Percentiles rank a stretch among this genome's conserved stretches.
phyloP scores from a whole-genome alignment of 2,797 vertebrate genomes.

The Taeniopygia guttata region DNA sequence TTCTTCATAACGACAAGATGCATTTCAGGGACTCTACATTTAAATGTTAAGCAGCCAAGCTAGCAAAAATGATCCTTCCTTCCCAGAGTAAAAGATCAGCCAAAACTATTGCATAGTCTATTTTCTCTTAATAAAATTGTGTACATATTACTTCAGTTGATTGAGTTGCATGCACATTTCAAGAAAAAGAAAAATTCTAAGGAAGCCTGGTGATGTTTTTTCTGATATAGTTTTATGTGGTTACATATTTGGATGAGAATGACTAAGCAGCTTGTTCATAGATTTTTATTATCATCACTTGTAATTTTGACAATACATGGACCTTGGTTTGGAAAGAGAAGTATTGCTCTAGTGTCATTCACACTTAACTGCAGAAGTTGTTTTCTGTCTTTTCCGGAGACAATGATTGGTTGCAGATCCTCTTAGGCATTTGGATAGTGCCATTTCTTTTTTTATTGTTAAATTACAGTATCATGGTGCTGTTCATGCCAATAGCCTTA shows the following conservation, averaged over 20 bases:
- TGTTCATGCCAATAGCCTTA: not conserved
- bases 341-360: not conserved
- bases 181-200: not conserved
- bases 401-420: not conserved
- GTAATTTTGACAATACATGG: not conserved
- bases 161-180: constrained; percentile 2
- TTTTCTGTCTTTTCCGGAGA: not conserved
- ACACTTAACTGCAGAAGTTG: not conserved
- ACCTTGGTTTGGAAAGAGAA: not conserved
- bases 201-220: not conserved
- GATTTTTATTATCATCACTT: not conserved
- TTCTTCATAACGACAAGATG: constrained; percentile 10
- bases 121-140: constrained; percentile 25
- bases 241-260: not conserved
- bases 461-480: not conserved
- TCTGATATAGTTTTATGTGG: not conserved
- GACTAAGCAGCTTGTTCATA: not conserved
- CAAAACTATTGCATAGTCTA: not conserved
- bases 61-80: constrained; percentile 2
- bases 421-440: not conserved
- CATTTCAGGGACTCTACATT: not conserved
- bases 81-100: constrained; percentile 10
- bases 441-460: not conserved
- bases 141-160: not conserved
- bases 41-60: constrained; percentile 27